Evolutionary conservation across 2,113 vertebrate genomes (phyloP).

Genomic region (Campylomormyrus numenius): DNA sequence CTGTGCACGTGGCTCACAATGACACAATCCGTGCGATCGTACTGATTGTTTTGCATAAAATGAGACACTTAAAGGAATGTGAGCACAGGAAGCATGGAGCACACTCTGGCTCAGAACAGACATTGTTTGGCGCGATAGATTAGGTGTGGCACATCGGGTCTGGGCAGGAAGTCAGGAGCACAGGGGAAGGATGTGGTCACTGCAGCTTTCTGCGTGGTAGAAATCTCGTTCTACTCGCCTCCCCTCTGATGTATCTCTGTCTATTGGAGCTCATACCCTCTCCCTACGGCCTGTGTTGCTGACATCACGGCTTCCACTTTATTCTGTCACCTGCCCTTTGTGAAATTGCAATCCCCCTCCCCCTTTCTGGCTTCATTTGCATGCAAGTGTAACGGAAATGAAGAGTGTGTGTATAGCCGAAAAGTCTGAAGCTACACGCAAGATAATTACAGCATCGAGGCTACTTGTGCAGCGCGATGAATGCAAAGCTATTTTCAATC

Average conservation of each 20-base stretch:
- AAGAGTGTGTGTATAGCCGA: background rate
- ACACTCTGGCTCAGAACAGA: background rate
- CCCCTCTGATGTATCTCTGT: background rate
- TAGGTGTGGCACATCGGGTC: background rate
- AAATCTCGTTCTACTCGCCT: background rate
- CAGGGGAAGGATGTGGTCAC: conserved; percentile 43
- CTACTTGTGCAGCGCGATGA: background rate
- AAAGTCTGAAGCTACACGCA: background rate
- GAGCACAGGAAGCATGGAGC: too few relatives aligned
- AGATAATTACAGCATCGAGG: background rate
- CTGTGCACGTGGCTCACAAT: background rate
- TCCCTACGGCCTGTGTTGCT: background rate
- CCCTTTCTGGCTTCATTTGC: background rate
- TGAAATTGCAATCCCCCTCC: background rate
- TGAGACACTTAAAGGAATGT: background rate
- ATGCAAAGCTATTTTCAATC: background rate
- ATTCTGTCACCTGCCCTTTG: background rate
- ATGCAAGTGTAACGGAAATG: background rate
- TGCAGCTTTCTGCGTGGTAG: conserved; percentile 11
- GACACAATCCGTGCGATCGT: background rate
- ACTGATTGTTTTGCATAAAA: background rate
- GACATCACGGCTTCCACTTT: background rate
- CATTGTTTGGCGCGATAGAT: background rate
- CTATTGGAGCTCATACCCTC: background rate
- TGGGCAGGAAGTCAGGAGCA: conserved; percentile 32